Evolutionary conservation across 2,113 vertebrate species (phyloP).

Genomic region (Salvelinus namaycush): DNA sequence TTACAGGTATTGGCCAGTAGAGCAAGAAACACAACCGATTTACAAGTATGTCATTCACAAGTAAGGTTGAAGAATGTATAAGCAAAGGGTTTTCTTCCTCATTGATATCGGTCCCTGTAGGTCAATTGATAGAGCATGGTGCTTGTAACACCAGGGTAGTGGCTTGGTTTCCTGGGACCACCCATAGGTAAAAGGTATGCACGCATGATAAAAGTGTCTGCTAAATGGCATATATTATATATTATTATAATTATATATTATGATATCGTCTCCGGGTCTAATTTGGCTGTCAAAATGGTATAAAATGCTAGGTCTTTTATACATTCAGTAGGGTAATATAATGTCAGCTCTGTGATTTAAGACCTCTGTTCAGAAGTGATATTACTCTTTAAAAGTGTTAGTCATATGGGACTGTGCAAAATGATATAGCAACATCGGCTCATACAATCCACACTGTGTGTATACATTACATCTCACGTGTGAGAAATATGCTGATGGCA

Average conservation of each 20-base stretch:
- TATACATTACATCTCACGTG: conserved; percentile 12
- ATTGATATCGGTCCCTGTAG: too few species aligned
- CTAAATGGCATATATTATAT: too few species aligned
- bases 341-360: conserved; percentile 54
- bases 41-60: too few species aligned
- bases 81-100: too few species aligned
- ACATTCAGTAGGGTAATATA: conserved; percentile 50
- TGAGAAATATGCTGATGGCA: conserved; percentile 44
- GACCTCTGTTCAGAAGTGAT: conserved; percentile 41
- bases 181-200: too few species aligned
- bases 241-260: too few species aligned
- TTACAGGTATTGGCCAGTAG: neutral
- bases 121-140: too few species aligned
- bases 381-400: conserved; percentile 32
- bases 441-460: conserved; percentile 25
- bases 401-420: conserved; percentile 33
- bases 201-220: too few species aligned
- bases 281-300: conserved; percentile 10
- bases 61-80: too few species aligned
- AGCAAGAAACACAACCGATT: neutral
- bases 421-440: conserved; percentile 24
- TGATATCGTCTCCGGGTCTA: neutral
- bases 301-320: conserved; percentile 33
- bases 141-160: too few species aligned
- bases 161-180: too few species aligned